Base-by-base conservation (phyloP, 64 coral and sea anemone species). In the Acropora tenuis region DNA sequence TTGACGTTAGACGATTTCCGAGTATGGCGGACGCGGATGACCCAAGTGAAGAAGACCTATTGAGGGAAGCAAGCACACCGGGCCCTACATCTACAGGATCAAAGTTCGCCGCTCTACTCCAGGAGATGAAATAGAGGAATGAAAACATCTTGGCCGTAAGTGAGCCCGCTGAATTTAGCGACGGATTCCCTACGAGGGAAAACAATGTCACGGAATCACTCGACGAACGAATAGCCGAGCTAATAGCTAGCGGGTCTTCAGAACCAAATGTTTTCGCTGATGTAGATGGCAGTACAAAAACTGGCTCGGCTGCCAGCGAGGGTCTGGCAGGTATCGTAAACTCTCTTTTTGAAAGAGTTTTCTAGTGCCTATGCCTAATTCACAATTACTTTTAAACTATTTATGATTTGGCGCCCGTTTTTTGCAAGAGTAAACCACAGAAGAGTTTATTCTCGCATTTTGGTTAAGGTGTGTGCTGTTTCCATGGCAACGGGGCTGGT, bases 21-120 rank as follows among this genome's bases (percentile, higher is more conserved):
- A 44, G 41, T 13, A 44, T 46, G 74, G 74, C 41, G 6, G 74
- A 76, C 41, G 43, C 65, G 17, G 17, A 12, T 16, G 65, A 16
- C 17, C 11, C 52, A 55, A 55, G 52, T 55, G 52, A 55, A 55
- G 52, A 55, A 55, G 52, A 55, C 4, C 52, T 55, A 5, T 55
- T 55, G 52, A 55, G 52, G 52, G 52, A 55, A 55, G 52, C 4
- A 55, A 55, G 52, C 52, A 55, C 13, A 41, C 47, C 44, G 47
- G 83, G 48, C 83, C 57, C 83, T 30, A 59, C 83, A 73, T 59
- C 66, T 86, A 73, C 67, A 6, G 83, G 83, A 1, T 48, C 83
- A 74, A 86, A 73, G 67, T 86, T 86, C 13, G 83, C 83, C 71
- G 67, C 83, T 30, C 83, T 86, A 7, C 83, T 86, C 19, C 61